Percentiles rank a stretch among this genome's conserved stretches.
Evolutionary conservation across 2,113 vertebrate genomes (phyloP).

Genomic region (Tor tambroides): DNA sequence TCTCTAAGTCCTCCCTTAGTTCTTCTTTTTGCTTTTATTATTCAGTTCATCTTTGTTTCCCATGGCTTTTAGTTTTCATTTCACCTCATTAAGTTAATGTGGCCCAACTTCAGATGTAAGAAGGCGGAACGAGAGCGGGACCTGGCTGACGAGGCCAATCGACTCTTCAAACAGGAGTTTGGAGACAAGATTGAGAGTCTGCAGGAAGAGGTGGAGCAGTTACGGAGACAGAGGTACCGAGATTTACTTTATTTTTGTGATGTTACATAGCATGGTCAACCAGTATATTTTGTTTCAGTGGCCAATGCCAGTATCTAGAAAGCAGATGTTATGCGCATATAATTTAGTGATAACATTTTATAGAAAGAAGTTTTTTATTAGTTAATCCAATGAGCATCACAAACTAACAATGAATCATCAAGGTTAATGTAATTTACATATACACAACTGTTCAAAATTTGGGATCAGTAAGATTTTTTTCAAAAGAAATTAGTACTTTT

Average conservation of each 20-base stretch:
- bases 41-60: slow-evolving; percentile 66
- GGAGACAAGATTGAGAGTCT: slow-evolving; percentile 97
- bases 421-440: neutral
- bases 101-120: slow-evolving; percentile 92
- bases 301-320: too few species aligned
- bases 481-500: neutral
- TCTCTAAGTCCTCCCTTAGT: slow-evolving; percentile 49
- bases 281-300: neutral
- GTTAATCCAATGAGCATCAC: neutral
- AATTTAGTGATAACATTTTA: neutral
- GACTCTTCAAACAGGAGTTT: slow-evolving; percentile 97
- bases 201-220: slow-evolving; percentile 88
- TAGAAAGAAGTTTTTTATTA: neutral
- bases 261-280: neutral
- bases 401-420: neutral
- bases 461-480: neutral
- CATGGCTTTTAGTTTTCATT: slow-evolving; percentile 75
- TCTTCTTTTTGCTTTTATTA: slow-evolving; percentile 23
- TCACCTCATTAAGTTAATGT: slow-evolving; percentile 86
- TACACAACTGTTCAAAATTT: neutral
- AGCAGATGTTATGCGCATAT: neutral
- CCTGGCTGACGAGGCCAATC: slow-evolving; percentile 87
- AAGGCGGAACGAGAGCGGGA: slow-evolving; percentile 86
- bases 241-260: neutral
- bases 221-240: slow-evolving; percentile 85